phyloP scores from a whole-genome alignment of 2,888 invertebrate genomes.

The Polyommatus iphigenia region DNA sequence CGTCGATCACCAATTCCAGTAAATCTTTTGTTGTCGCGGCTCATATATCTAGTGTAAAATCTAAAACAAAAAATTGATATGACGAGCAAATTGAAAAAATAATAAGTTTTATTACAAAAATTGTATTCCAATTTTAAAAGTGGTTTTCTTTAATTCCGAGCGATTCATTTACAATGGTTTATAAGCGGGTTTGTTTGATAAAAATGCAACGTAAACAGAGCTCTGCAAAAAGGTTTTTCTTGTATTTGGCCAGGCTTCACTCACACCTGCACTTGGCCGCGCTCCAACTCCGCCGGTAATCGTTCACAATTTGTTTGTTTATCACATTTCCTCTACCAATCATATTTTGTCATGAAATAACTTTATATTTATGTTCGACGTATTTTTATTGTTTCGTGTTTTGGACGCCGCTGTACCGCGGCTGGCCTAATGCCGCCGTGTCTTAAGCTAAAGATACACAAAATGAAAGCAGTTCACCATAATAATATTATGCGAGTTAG shows the following conservation, averaged over 20 bases:
- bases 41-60: no score
- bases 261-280: conserved; percentile 27
- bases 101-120: not conserved
- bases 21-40: no score
- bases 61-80: no score
- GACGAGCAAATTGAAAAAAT: no score
- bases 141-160: not conserved
- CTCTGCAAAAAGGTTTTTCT: conserved; percentile 22
- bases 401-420: not conserved
- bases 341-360: conserved; percentile 32
- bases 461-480: not conserved
- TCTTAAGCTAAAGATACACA: not conserved
- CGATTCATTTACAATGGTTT: conserved; percentile 1
- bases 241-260: conserved; percentile 32
- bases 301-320: conserved; percentile 38
- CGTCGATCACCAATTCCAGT: no score
- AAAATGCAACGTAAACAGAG: conserved; percentile 25
- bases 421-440: not conserved
- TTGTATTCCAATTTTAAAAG: not conserved
- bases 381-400: conserved; percentile 9
- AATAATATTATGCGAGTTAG: not conserved
- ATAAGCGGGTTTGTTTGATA: conserved; percentile 20
- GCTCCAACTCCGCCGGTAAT: conserved; percentile 39
- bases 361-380: not conserved
- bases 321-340: conserved; percentile 35